Evolutionary conservation across 23 tunicate species (phyloP).

Genomic region (Trididemnum nubilum): DNA sequence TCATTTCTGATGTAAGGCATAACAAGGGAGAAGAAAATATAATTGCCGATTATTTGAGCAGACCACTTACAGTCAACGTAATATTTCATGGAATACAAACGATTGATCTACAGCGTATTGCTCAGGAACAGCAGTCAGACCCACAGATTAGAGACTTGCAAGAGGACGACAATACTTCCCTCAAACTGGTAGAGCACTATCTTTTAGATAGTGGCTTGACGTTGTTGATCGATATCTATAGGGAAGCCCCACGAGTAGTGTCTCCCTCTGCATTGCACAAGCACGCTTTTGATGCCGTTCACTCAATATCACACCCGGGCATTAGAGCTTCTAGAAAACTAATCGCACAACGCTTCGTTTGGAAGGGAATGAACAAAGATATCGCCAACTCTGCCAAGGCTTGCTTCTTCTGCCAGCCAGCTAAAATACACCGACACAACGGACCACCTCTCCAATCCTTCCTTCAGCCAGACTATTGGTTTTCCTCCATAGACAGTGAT

Average conservation of each 20-base stretch:
- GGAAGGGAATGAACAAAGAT: not conserved
- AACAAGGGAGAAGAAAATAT: not conserved
- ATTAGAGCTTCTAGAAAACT: not conserved
- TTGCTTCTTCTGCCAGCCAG: no score
- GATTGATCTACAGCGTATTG: not conserved
- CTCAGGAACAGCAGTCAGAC: not conserved
- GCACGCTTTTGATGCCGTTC: not conserved
- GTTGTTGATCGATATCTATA: not conserved
- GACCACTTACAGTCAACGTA: not conserved
- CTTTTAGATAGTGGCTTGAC: not conserved
- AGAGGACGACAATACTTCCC: not conserved
- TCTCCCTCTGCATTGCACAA: not conserved
- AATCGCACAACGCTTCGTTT: not conserved
- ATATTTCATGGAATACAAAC: not conserved
- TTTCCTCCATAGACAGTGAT: no score
- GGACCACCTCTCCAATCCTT: no score
- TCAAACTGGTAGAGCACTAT: not conserved
- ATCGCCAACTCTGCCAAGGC: no score
- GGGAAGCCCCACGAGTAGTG: not conserved
- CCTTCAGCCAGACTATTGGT: no score
- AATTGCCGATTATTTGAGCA: not conserved
- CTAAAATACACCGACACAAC: no score
- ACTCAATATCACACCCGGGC: not conserved
- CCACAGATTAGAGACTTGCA: not conserved
- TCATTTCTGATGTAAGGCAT: not conserved